Base-by-base conservation (phyloP, 37 sponge, comb jelly and placozoan genomes). In the Geodia barretti region DNA sequence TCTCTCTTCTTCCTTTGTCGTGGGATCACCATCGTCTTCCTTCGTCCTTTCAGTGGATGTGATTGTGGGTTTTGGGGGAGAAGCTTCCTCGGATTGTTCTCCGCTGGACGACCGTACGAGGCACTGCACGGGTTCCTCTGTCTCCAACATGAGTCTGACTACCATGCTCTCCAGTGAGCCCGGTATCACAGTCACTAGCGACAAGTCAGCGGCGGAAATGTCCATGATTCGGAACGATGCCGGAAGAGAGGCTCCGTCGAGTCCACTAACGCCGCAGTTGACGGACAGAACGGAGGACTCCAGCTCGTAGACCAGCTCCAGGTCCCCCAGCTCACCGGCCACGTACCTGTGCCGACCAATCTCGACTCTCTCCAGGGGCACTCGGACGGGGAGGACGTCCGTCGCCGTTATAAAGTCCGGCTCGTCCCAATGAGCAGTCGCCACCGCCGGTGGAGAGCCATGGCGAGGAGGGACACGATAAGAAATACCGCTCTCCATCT, bases 161-260 rank as follows among this genome's bases (percentile, higher is more conserved):
- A 75, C 73, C 83, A 88, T 81, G 36, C 72, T 82, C 34, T 85
- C 86, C 5, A 93, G 71, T 0, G 79, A 86, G 2, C 90, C 89
- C 17, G 85, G 86, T 2, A 86, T 60, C 25, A 60, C 70, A 66
- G 63, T 80, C 30, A 71, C 58, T 21, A 92, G 76, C 20, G 82
- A 60, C 0, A 88, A 79, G 34, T 83, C 77, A 26, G 79, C 75
- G 38, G 84, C 89, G 17, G 78, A 64, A 29, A 88, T 64, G 31
- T 60, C 70, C n/a, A 28, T 78, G 19, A 88, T 7, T 8, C 79
- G 47, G 40, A 72, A 82, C 4, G 67, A 73, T 24, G 73, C 89
- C 23, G 87, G 81, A 21, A 29, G 26, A 19, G 75, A 28, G 4
- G 54, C 81, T 36, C 74, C 70, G 33, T 66, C 62, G 33, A 37